Evolutionary conservation across 1,140 invertebrate species (phyloP).

Genomic region (Lerema accius): DNA sequence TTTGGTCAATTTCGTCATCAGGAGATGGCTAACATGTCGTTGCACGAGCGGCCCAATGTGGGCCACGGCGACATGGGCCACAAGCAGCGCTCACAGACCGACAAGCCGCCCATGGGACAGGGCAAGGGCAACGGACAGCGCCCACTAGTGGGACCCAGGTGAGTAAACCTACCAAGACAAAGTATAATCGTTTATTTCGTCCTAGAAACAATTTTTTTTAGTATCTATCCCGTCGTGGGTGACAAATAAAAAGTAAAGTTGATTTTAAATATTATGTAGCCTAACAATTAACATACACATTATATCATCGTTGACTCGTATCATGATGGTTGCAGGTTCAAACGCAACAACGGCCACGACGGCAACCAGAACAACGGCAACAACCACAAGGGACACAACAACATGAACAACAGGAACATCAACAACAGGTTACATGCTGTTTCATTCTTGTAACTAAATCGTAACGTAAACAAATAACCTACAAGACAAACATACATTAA

Average conservation of each 20-base stretch:
- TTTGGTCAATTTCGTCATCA: too few relatives aligned
- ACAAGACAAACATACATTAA: too few relatives aligned
- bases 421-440: slow-evolving; percentile 4
- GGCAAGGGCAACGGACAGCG: slow-evolving; percentile 57
- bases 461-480: too few relatives aligned
- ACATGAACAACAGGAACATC: slow-evolving; percentile 10
- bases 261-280: too few relatives aligned
- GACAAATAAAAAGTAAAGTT: too few relatives aligned
- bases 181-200: too few relatives aligned
- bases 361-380: slow-evolving; percentile 54
- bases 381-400: slow-evolving; percentile 62
- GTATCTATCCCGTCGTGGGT: too few relatives aligned
- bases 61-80: slow-evolving; percentile 1
- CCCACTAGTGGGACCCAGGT: slow-evolving; percentile 66
- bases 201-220: too few relatives aligned
- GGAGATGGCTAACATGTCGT: not conserved
- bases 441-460: too few relatives aligned
- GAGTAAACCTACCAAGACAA: too few relatives aligned
- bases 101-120: slow-evolving; percentile 14
- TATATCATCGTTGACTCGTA: too few relatives aligned
- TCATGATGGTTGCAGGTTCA: slow-evolving; percentile 67
- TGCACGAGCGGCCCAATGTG: not conserved
- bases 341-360: slow-evolving; percentile 62
- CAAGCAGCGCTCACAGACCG: not conserved
- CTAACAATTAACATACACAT: too few relatives aligned